Base-by-base conservation (phyloP, 2,888 invertebrate species). In the Eumacrocentrus americanus region DNA sequence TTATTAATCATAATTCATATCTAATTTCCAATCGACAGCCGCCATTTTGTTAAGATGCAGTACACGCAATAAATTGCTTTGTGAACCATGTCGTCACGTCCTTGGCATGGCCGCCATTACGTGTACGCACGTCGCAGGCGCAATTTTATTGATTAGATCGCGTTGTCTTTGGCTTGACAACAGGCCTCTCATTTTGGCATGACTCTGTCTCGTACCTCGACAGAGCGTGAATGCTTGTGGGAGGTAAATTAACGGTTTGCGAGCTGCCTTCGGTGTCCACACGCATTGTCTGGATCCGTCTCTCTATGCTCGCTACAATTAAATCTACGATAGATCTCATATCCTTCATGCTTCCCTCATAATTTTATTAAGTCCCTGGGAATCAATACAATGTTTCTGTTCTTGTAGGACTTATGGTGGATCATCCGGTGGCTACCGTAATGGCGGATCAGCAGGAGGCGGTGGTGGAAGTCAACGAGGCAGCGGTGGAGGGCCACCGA, bases 211-310 rank as follows among this genome's bases (percentile, higher is more conserved):
- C 78, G 81, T 73, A 64, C 72, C 80, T 83, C 85, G 82, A 84
- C 84, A 86, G 84, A 81, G 88, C 88, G 88, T 89, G 89, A 89
- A 87, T 89, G 89, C 89, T 86, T 83, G 84, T 87, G 85, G 81
- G 88, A 89, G 89, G 89, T 82, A 90, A 69, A 90, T 79, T 82
- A 82, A 72, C 68, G 48, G 61, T 6, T 29, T 65, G 87, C 85
- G 87, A 88, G 87, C 83, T 88, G 89, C 89, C 89, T 90, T 90
- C 89, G 89, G 89, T 88, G 88, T 89, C 86, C 88, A 89, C 87
- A 87, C 87, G 67, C 74, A 70, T 81, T 84, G 87, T 88, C 88
- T 89, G 88, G 86, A 88, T 88, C 85, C 89, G 89, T 88, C 88
- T 89, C 89, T 89, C 89, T 83, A 84, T 83, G 84, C 86, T 83